Percentiles rank a stretch among this genome's conserved stretches.
phyloP scores from a whole-genome alignment of 2,888 invertebrate genomes.

The Xylocampa areola region DNA sequence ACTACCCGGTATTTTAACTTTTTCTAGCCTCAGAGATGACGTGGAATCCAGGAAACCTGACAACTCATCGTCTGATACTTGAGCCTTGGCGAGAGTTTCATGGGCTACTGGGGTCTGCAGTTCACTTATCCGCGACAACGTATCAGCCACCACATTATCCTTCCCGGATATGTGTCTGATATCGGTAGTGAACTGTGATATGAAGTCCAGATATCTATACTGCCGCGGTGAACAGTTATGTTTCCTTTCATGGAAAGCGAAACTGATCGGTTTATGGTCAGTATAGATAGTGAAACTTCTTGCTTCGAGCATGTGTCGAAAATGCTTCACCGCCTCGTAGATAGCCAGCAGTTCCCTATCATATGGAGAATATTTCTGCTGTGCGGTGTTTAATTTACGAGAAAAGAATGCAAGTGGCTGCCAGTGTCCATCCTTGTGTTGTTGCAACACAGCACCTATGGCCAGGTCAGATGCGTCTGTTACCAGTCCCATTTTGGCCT shows the following conservation, averaged over 20 bases:
- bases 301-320: constrained; percentile 22
- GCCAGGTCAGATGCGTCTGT: constrained; percentile 11
- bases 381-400: background rate
- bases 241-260: constrained; percentile 2
- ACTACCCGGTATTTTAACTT: background rate
- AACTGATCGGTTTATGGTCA: constrained; percentile 38
- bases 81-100: background rate
- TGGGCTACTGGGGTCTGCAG: constrained; percentile 7
- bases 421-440: background rate
- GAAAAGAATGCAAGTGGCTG: constrained; percentile 5
- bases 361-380: constrained; percentile 1
- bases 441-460: constrained; percentile 4
- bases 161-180: too few species aligned
- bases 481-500: constrained; percentile 3
- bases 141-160: constrained; percentile 14
- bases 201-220: constrained; percentile 7
- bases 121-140: constrained; percentile 18
- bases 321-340: constrained; percentile 17
- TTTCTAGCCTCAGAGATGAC: background rate
- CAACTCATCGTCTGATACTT: constrained; percentile 2
- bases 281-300: constrained; percentile 43
- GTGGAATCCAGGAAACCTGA: background rate
- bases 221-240: constrained; percentile 12
- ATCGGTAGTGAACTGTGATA: constrained; percentile 9
- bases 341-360: constrained; percentile 21